Evolutionary conservation across 2,113 vertebrate genomes (phyloP).

Genomic region (Pheucticus melanocephalus): DNA sequence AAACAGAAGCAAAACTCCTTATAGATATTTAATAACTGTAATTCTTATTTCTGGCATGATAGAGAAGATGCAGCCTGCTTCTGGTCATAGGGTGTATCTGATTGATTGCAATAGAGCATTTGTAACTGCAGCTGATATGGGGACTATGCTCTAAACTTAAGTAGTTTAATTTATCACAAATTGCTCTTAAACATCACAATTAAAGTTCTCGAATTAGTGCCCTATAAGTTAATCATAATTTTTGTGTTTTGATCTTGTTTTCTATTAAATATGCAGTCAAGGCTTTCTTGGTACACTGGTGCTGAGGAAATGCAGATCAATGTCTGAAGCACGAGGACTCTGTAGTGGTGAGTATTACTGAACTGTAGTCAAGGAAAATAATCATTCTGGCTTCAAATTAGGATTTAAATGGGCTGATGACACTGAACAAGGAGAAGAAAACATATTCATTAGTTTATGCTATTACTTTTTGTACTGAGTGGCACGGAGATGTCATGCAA

Average conservation of each 20-base stretch:
- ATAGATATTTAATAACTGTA: background rate
- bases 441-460: background rate
- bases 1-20: background rate
- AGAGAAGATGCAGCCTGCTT: background rate
- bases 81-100: background rate
- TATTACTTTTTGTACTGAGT: background rate
- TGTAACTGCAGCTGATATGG: background rate
- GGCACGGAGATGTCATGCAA: background rate
- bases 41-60: background rate
- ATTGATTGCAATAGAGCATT: background rate
- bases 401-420: background rate
- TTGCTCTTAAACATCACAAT: background rate
- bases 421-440: background rate
- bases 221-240: background rate
- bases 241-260: background rate
- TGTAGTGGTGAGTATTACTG: background rate
- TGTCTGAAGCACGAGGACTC: background rate
- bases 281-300: fast-evolving
- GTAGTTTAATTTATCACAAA: background rate
- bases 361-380: background rate
- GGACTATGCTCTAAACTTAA: background rate
- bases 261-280: background rate
- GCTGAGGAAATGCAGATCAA: background rate
- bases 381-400: background rate
- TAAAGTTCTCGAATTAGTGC: background rate